A percentile compares a stretch with the other conserved stretches of the same genome.
These are phyloP conservation scores for Sycophaga agraensis DNA, from an alignment of 1,140 invertebrate genomes.

Conservation along the genomic window DNA sequence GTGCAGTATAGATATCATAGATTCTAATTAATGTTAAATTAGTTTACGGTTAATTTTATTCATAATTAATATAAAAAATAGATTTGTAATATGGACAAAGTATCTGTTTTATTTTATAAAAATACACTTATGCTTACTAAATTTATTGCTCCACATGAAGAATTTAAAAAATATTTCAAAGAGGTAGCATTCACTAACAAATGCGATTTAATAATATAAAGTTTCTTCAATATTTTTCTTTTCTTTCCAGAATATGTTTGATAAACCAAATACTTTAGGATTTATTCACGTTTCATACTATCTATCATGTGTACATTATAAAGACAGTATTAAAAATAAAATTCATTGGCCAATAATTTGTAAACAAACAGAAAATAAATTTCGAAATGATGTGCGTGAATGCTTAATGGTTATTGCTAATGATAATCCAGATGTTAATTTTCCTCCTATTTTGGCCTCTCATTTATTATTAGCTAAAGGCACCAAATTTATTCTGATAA, in stretches of 20 bases:
- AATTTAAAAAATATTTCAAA: slow-evolving; percentile 47
- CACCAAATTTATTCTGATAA: slow-evolving; percentile 42
- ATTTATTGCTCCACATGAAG: slow-evolving; percentile 38
- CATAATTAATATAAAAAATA: too few species aligned
- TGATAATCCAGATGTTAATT: slow-evolving; percentile 43
- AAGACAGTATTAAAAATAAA: slow-evolving; percentile 49
- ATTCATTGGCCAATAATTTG: slow-evolving; percentile 58
- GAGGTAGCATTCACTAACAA: slow-evolving; percentile 36
- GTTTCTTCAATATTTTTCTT: neutral
- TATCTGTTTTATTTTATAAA: slow-evolving; percentile 36
- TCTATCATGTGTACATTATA: slow-evolving; percentile 53
- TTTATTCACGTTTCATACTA: slow-evolving; percentile 58
- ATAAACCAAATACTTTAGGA: slow-evolving; percentile 56
- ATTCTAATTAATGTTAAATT: too few species aligned
- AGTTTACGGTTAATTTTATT: too few species aligned
- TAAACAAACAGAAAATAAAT: slow-evolving; percentile 55
- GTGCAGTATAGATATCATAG: too few species aligned
- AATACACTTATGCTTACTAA: slow-evolving; percentile 42
- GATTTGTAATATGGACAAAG: slow-evolving; percentile 24
- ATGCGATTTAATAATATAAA: neutral
- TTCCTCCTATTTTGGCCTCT: slow-evolving; percentile 41
- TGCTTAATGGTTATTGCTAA: slow-evolving; percentile 37
- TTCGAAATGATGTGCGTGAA: slow-evolving; percentile 46
- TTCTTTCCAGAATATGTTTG: slow-evolving; percentile 54
- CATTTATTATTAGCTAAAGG: slow-evolving; percentile 43